Conservation (phyloP, 2,888 invertebrate genomes). For the Onchidella celtica region DNA sequence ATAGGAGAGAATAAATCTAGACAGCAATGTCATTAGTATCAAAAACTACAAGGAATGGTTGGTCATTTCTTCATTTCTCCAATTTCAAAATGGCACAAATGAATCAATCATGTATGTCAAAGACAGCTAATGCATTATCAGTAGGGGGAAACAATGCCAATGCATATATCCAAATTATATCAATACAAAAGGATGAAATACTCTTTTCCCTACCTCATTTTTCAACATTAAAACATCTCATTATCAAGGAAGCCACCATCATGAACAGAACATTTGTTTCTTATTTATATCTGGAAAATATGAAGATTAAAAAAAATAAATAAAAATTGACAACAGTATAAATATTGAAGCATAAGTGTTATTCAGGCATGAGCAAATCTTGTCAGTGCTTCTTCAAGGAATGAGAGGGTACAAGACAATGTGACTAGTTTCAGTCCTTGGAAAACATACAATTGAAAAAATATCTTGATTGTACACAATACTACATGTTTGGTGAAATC, state of each 20-base stretch:
- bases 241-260: slow-evolving; percentile 7
- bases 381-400: background rate
- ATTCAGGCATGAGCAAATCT: background rate
- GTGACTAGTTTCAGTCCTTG: background rate
- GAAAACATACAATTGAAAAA: background rate
- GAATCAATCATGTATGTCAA: background rate
- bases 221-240: slow-evolving; percentile 8
- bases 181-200: slow-evolving; percentile 1
- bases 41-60: slow-evolving; percentile 46
- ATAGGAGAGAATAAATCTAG: slow-evolving; percentile 11
- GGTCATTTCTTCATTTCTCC: slow-evolving; percentile 13
- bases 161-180: slow-evolving; percentile 3
- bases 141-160: slow-evolving; percentile 4
- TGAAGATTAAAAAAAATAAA: background rate
- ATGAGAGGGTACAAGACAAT: background rate
- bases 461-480: background rate
- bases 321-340: background rate
- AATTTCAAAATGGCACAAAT: slow-evolving; percentile 44
- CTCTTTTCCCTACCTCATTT: background rate
- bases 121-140: slow-evolving; percentile 9
- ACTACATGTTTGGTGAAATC: background rate
- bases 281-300: slow-evolving; percentile 1
- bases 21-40: slow-evolving; percentile 6
- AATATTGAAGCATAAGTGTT: background rate
- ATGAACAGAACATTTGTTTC: background rate